These are phyloP conservation scores for Drosophila nr. medialis DNA, from an alignment of 2,888 invertebrate species.

Conservation along the genomic window DNA sequence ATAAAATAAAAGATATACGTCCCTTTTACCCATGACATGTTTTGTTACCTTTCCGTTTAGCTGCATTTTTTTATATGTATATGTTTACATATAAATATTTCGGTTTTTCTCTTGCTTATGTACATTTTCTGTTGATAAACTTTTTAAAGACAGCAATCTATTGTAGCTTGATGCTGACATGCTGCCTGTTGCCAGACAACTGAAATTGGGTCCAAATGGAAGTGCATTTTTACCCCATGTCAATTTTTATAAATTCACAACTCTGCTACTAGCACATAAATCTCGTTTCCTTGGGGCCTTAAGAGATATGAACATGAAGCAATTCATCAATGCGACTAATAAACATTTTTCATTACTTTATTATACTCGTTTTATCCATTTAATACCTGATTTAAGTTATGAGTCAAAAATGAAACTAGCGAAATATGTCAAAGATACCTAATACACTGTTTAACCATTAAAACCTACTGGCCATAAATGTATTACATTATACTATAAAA, in stretches of 20 bases:
- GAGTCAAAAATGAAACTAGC: too few species aligned
- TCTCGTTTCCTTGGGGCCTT: background rate
- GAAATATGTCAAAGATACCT: background rate
- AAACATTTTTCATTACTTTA: background rate
- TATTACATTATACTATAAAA: background rate
- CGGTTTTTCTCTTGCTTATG: slow-evolving; percentile 13
- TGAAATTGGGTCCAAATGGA: slow-evolving; percentile 17
- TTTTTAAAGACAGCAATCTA: slow-evolving; percentile 64
- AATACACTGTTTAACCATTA: background rate
- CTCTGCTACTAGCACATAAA: background rate
- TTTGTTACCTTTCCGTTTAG: slow-evolving; percentile 54
- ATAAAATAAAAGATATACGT: slow-evolving; percentile 31
- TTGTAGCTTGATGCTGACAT: slow-evolving; percentile 41
- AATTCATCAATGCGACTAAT: background rate
- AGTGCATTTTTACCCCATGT: background rate
- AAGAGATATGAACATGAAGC: background rate
- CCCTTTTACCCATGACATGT: slow-evolving; percentile 30
- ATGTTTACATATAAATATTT: slow-evolving; percentile 50
- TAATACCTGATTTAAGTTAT: background rate
- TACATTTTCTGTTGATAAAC: slow-evolving; percentile 53
- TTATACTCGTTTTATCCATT: background rate
- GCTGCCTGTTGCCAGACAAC: slow-evolving; percentile 8
- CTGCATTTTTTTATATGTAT: slow-evolving; percentile 2
- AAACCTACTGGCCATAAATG: background rate
- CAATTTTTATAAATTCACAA: background rate